phyloP scores from a whole-genome alignment of 2,888 invertebrate genomes.

The Trichogramma evanescens region DNA sequence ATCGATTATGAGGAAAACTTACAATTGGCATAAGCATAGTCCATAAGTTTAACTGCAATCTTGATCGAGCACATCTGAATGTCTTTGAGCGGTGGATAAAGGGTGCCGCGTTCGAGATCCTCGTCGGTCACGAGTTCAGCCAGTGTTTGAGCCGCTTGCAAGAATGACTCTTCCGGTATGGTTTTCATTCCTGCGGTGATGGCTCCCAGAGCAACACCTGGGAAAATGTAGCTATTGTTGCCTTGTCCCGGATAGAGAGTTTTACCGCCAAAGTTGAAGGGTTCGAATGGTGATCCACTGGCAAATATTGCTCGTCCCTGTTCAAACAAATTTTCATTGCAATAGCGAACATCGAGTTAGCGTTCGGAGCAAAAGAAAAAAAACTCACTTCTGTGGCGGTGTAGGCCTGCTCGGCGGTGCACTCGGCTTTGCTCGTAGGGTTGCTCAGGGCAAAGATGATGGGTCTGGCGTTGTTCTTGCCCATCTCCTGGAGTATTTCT shows the following conservation, averaged over 20 bases:
- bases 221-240: slow-evolving; percentile 96
- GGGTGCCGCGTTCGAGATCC: slow-evolving; percentile 74
- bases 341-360: background rate
- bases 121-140: slow-evolving; percentile 73
- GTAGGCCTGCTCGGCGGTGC: slow-evolving; percentile 98
- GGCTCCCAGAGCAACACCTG: slow-evolving; percentile 87
- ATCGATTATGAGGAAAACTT: slow-evolving; percentile 29
- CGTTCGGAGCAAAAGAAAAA: background rate
- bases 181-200: slow-evolving; percentile 82
- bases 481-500: slow-evolving; percentile 83
- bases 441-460: slow-evolving; percentile 97
- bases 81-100: slow-evolving; percentile 82
- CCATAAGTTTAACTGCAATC: slow-evolving; percentile 75
- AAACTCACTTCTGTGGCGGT: slow-evolving; percentile 67
- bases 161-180: slow-evolving; percentile 87
- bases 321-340: background rate
- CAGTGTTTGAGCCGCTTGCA: slow-evolving; percentile 81
- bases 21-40: slow-evolving; percentile 76
- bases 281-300: slow-evolving; percentile 92
- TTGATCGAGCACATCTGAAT: slow-evolving; percentile 81
- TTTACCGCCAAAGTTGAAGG: slow-evolving; percentile 73
- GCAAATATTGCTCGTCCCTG: slow-evolving; percentile 90
- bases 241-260: slow-evolving; percentile 90
- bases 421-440: slow-evolving; percentile 96
- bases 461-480: slow-evolving; percentile 70